Conservation (phyloP, 2,888 invertebrate genomes). For the Lycocerus yunnanus region DNA sequence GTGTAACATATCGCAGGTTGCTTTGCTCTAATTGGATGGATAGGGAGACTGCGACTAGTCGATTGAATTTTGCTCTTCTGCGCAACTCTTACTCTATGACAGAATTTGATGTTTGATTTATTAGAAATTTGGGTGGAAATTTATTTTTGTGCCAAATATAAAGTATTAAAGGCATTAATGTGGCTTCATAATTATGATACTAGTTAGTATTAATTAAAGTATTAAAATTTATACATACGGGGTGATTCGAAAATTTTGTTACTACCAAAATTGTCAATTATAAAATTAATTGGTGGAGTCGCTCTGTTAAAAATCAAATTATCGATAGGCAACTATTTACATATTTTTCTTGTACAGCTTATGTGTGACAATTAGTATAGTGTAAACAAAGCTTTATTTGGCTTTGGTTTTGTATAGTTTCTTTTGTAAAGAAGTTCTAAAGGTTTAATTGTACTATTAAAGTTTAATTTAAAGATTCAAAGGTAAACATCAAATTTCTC, state of each 20-base stretch:
- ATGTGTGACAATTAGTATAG: constrained; percentile 10
- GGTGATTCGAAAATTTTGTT: background rate
- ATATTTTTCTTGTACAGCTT: constrained; percentile 22
- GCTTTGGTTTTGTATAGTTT: constrained; percentile 29
- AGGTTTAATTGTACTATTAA: constrained; percentile 17
- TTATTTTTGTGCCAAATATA: constrained; percentile 11
- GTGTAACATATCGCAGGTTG: too few relatives aligned
- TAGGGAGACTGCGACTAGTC: background rate
- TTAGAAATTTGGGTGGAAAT: background rate
- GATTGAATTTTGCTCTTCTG: too few relatives aligned
- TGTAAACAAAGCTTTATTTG: constrained; percentile 20
- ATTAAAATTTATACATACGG: constrained; percentile 8
- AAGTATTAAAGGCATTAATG: background rate
- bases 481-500: constrained; percentile 4
- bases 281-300: background rate
- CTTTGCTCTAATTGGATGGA: background rate
- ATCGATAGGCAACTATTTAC: background rate
- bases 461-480: constrained; percentile 13
- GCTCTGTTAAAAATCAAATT: background rate
- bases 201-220: constrained; percentile 10
- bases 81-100: background rate
- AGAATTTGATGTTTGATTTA: background rate
- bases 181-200: constrained; percentile 2
- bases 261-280: background rate
- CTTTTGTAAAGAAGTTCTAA: constrained; percentile 28